Conservation (phyloP, 1,140 invertebrate genomes). For the Vanessa tameamea region DNA sequence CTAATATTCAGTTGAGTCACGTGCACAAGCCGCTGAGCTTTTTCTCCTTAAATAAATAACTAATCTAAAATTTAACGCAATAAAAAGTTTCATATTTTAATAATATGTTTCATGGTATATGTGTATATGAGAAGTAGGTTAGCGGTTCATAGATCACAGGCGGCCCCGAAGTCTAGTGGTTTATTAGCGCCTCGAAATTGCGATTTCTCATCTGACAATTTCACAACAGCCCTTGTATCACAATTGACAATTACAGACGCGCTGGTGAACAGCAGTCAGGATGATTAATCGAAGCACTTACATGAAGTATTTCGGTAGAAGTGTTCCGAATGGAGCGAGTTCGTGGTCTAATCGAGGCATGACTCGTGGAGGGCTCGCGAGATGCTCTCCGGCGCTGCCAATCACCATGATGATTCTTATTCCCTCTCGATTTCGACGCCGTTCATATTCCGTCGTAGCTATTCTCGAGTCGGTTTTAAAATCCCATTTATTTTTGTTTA, state of each 20-base stretch:
- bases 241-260: background rate
- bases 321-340: background rate
- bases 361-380: background rate
- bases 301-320: background rate
- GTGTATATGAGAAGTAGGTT: background rate
- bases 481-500: background rate
- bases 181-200: background rate
- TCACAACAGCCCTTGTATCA: background rate
- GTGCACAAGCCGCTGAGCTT: no score
- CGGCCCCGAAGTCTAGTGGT: background rate
- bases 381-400: background rate
- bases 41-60: no score
- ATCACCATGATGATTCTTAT: constrained; percentile 4
- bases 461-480: background rate
- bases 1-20: no score
- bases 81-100: no score
- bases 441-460: background rate
- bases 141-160: background rate
- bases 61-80: no score
- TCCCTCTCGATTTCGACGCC: background rate
- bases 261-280: background rate
- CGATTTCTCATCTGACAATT: constrained; percentile 1
- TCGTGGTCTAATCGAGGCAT: constrained; percentile 4
- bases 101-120: background rate
- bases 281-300: constrained; percentile 8